These are phyloP conservation scores for Bubo scandiacus DNA, from an alignment of 2,113 vertebrate species.

Conservation along the genomic window DNA sequence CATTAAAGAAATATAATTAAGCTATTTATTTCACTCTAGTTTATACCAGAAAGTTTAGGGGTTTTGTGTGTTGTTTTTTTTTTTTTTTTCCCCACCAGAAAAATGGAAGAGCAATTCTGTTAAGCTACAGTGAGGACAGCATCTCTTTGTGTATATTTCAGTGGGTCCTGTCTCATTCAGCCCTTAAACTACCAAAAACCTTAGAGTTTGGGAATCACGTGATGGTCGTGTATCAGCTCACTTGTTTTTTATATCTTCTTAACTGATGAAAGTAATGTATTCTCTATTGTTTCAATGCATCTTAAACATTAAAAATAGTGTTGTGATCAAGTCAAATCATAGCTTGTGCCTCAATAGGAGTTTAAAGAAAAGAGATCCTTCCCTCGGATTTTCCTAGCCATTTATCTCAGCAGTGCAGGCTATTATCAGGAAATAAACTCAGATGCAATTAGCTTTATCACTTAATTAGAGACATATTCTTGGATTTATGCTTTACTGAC, in stretches of 20 bases:
- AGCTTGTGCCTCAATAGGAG: not conserved
- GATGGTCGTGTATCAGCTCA: not conserved
- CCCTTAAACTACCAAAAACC: not conserved
- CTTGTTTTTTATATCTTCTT: not conserved
- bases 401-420: slow-evolving; percentile 49
- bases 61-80: rapidly evolving
- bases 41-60: not conserved
- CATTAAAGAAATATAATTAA: not conserved
- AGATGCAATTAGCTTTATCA: slow-evolving; percentile 57
- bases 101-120: not conserved
- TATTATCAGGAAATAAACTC: slow-evolving; percentile 61
- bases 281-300: not conserved
- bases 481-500: slow-evolving; percentile 38
- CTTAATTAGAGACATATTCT: slow-evolving; percentile 51
- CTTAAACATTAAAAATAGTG: not conserved
- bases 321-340: not conserved
- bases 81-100: not conserved
- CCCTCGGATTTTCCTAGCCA: not conserved
- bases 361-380: slow-evolving; percentile 8
- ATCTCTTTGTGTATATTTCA: not conserved
- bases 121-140: not conserved
- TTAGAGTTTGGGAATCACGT: not conserved
- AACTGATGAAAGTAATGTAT: not conserved
- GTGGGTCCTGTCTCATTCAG: rapidly evolving
- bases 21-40: not conserved